phyloP scores from a whole-genome alignment of 2,113 vertebrate genomes.

The Brevimyrus niger region DNA sequence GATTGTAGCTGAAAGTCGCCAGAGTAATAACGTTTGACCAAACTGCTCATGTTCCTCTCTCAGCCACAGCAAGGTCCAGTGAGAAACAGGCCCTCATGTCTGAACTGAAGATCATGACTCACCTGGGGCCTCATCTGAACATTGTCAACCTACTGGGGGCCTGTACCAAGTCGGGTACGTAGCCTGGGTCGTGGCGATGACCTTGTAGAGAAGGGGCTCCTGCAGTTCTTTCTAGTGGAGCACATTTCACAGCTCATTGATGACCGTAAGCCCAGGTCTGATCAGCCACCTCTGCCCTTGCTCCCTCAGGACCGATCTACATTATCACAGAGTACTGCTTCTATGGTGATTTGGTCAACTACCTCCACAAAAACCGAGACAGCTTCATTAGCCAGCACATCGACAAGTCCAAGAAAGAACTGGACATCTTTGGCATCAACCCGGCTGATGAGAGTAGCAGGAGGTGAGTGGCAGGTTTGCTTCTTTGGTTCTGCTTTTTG shows the following conservation, averaged over 20 bases:
- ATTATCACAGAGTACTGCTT: constrained; percentile 99
- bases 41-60: constrained; percentile 15
- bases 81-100: constrained; percentile 99
- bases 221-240: constrained; percentile 40
- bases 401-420: constrained; percentile 87
- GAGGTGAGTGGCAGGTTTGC: constrained; percentile 62
- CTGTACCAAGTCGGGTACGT: constrained; percentile 92
- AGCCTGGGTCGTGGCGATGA: background rate
- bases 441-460: constrained; percentile 87
- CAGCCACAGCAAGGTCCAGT: constrained; percentile 93
- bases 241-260: constrained; percentile 48
- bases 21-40: background rate
- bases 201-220: background rate
- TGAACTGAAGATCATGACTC: constrained; percentile 98
- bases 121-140: constrained; percentile 92
- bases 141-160: constrained; percentile 95
- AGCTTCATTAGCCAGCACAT: constrained; percentile 77
- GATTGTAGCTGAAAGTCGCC: background rate
- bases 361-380: constrained; percentile 94
- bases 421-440: constrained; percentile 95
- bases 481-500: background rate
- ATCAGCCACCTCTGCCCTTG: constrained; percentile 25
- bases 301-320: constrained; percentile 84
- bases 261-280: constrained; percentile 52
- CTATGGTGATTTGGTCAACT: constrained; percentile 96